phyloP scores from a whole-genome alignment of 2,888 invertebrate genomes.

The Acronicta leporina region DNA sequence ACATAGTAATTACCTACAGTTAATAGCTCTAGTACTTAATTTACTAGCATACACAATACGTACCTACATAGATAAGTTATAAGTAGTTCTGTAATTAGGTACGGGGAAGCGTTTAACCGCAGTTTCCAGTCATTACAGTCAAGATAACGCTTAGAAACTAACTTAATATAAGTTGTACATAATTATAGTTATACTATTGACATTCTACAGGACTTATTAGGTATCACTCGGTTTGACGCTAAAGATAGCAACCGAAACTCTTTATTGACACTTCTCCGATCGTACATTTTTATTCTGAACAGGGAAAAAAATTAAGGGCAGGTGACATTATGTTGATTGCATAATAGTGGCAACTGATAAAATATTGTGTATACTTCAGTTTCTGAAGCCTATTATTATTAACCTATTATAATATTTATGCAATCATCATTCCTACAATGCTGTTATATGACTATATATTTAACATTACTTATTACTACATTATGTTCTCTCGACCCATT shows the following conservation, averaged over 20 bases:
- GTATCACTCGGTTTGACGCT: constrained; percentile 33
- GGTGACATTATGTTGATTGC: constrained; percentile 75
- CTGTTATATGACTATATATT: constrained; percentile 34
- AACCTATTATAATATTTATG: constrained; percentile 69
- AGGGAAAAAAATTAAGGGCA: constrained; percentile 65
- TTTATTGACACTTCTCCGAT: constrained; percentile 11
- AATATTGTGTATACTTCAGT: constrained; percentile 35
- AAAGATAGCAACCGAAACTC: constrained; percentile 22
- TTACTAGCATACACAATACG: constrained; percentile 43
- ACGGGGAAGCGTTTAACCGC: constrained; percentile 33
- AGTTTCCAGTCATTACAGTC: constrained; percentile 43
- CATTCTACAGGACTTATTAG: constrained; percentile 28
- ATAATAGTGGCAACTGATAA: constrained; percentile 59
- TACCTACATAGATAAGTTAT: constrained; percentile 42
- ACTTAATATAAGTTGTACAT: constrained; percentile 47
- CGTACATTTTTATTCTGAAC: constrained; percentile 2
- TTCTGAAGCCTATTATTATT: constrained; percentile 42
- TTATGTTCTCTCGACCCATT: constrained; percentile 43
- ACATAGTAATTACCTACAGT: constrained; percentile 39
- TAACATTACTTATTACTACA: constrained; percentile 52
- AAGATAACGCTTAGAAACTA: constrained; percentile 53
- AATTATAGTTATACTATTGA: constrained; percentile 30
- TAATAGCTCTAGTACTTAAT: constrained; percentile 51
- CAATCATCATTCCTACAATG: constrained; percentile 68
- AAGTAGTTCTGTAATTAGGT: constrained; percentile 13